Percentiles rank a stretch among this genome's conserved stretches.
Evolutionary conservation across 37 sponge, comb jelly and placozoan genomes (phyloP).

Genomic region (Oopsacas minuta): DNA sequence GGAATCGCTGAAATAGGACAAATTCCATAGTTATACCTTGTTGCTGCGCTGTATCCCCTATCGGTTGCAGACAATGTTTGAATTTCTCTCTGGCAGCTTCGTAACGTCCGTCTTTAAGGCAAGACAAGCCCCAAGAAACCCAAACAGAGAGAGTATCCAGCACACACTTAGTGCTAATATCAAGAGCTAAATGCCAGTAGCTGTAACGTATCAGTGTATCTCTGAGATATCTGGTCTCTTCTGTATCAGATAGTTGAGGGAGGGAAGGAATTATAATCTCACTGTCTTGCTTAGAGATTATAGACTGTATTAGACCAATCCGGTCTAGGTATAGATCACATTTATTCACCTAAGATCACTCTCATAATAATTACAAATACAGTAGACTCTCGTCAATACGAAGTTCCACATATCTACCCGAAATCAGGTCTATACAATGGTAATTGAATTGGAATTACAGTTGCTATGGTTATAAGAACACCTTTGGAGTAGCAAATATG

Average conservation of each 20-base stretch:
- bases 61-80: slow-evolving; percentile 62
- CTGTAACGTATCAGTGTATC: slow-evolving; percentile 67
- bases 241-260: not conserved
- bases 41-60: not conserved
- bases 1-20: not conserved
- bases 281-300: not conserved
- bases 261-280: not conserved
- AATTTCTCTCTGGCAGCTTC: slow-evolving; percentile 72
- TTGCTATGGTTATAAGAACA: no score
- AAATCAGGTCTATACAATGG: no score
- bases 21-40: not conserved
- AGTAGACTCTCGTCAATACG: no score
- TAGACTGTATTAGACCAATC: not conserved
- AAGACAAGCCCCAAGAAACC: slow-evolving; percentile 82
- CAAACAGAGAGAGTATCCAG: slow-evolving; percentile 69
- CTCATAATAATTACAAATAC: no score
- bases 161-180: slow-evolving; percentile 77
- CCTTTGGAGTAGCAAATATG: no score
- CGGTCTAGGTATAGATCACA: not conserved
- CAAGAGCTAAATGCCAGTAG: slow-evolving; percentile 65
- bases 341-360: slow-evolving; percentile 10
- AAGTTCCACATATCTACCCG: no score
- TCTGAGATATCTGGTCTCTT: slow-evolving; percentile 24
- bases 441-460: no score
- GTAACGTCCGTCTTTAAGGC: slow-evolving; percentile 67